A percentile compares a stretch with the other conserved stretches of the same genome.
Conservation (phyloP, 2,113 vertebrate genomes). For the Aptenodytes forsteri region DNA sequence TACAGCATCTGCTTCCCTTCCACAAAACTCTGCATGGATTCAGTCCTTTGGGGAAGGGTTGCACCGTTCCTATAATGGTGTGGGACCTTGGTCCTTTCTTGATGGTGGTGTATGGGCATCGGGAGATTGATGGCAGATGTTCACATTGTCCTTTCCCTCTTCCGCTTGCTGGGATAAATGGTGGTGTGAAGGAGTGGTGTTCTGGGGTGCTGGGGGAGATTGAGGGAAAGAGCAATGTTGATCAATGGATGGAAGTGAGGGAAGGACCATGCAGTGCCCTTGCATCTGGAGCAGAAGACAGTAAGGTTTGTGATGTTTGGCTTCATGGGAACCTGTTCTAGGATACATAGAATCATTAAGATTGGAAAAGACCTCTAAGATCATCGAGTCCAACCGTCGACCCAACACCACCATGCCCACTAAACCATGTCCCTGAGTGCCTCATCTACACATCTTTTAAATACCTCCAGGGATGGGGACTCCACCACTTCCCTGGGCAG, state of each 20-base stretch:
- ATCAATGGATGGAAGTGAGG: too few species aligned
- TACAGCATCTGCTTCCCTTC: not conserved
- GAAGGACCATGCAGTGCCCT: too few species aligned
- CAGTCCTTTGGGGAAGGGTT: not conserved
- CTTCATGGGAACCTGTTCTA: not conserved
- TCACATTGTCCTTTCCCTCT: not conserved
- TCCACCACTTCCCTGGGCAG: too few species aligned
- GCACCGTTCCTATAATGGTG: rapidly evolving
- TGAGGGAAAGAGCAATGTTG: not conserved
- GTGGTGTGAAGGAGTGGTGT: not conserved
- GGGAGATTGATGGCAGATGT: not conserved
- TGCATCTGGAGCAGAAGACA: not conserved
- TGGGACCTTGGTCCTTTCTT: not conserved
- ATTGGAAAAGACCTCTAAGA: too few species aligned
- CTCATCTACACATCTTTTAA: too few species aligned
- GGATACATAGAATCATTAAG: not conserved
- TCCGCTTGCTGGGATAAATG: not conserved
- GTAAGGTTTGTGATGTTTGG: not conserved
- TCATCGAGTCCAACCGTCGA: too few species aligned
- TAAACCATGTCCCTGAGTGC: too few species aligned
- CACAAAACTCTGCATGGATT: rapidly evolving
- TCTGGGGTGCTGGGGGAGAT: not conserved
- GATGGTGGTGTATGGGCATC: rapidly evolving
- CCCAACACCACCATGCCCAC: too few species aligned
- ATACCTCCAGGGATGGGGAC: too few species aligned